Percentiles rank a stretch among this genome's conserved stretches.
Conservation (phyloP, 30 jellyfish, hydroid and myxozoan species). For the Chironex yamaguchii region DNA sequence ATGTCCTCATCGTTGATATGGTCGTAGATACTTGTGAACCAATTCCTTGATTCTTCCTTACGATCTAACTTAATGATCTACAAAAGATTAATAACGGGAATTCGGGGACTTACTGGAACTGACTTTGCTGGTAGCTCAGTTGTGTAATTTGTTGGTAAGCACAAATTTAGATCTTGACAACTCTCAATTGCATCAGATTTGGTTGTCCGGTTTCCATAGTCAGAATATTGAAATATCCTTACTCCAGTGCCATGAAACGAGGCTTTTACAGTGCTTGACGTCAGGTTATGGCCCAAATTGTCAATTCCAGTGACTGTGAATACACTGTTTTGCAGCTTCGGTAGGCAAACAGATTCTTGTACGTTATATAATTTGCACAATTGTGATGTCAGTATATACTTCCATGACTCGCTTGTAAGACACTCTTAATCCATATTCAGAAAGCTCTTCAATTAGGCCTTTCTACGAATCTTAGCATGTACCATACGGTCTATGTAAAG, state of each 20-base stretch:
- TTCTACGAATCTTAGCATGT: slow-evolving; percentile 45
- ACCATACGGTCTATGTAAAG: slow-evolving; percentile 36
- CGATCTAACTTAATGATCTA: neutral
- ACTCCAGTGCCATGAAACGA: neutral
- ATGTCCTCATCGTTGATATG: neutral
- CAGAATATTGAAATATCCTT: neutral
- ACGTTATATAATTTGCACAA: neutral
- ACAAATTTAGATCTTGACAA: neutral
- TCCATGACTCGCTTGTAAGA: slow-evolving; percentile 35
- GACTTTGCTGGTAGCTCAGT: neutral
- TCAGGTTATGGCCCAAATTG: neutral
- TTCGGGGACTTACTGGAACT: neutral
- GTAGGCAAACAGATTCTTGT: neutral
- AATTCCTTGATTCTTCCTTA: neutral
- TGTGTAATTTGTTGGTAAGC: neutral
- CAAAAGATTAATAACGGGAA: neutral
- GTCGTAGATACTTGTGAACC: neutral
- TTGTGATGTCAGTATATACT: too few species aligned
- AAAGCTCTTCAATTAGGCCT: slow-evolving; percentile 11
- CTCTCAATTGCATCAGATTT: neutral
- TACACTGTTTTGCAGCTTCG: neutral
- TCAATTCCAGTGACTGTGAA: too few species aligned
- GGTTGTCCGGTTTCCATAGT: neutral
- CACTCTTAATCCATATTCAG: slow-evolving; percentile 36
- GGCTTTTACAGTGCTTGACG: too few species aligned